These are phyloP conservation scores for Dolichallabes microphthalmus DNA, from an alignment of 2,113 vertebrate species.

Conservation along the genomic window DNA sequence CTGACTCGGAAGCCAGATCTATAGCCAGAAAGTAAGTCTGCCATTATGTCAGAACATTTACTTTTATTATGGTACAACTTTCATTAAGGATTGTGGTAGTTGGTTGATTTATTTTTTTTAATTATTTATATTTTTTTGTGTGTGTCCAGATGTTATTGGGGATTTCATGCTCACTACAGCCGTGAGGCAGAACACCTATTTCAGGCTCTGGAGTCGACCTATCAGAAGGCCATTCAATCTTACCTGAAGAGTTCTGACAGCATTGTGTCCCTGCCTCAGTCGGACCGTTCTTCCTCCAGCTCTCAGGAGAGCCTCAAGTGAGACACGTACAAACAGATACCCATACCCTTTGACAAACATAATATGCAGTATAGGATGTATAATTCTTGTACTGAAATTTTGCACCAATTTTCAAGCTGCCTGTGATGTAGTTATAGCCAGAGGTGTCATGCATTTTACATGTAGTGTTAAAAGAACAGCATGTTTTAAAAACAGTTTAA, in stretches of 20 bases:
- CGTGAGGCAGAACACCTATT: conserved; percentile 93
- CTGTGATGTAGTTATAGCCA: background rate
- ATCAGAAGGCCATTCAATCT: conserved; percentile 96
- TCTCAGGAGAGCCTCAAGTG: conserved; percentile 99
- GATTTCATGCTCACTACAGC: conserved; percentile 93
- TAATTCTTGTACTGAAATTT: background rate
- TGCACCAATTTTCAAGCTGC: background rate
- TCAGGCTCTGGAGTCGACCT: conserved; percentile 89
- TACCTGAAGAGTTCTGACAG: conserved; percentile 96
- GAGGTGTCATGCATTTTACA: background rate
- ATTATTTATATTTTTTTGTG: background rate
- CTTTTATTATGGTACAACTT: background rate
- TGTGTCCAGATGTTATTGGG: conserved; percentile 88
- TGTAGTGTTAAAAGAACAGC: background rate
- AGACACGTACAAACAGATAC: conserved; percentile 54
- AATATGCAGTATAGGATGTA: background rate
- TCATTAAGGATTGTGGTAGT: background rate
- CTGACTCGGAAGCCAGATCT: conserved; percentile 94
- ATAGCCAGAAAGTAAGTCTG: conserved; percentile 94
- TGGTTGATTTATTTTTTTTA: background rate
- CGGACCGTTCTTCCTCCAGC: conserved; percentile 94
- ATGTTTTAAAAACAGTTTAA: background rate
- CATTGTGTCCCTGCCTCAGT: conserved; percentile 91
- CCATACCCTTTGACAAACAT: background rate
- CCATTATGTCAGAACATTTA: background rate